Evolutionary conservation across 2,888 invertebrate species (phyloP), one percentile per base, ranked within the genome.

Genomic region (Asteroscopus sphinx): DNA sequence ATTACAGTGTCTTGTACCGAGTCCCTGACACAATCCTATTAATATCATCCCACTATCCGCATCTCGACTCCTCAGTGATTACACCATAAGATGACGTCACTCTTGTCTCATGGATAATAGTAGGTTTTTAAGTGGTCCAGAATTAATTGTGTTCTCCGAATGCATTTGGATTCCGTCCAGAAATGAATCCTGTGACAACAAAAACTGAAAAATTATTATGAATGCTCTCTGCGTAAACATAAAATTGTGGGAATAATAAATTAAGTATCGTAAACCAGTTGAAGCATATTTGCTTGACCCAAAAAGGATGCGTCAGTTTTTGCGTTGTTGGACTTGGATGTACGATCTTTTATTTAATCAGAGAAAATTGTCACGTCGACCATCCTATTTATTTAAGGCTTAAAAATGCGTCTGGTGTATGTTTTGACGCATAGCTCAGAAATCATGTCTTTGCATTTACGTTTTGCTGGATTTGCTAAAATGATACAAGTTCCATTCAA

Each of bases 81-180:
- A 58, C 73, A 54, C 51, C 59, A 69, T 64, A 35, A n/a, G 3
- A 21, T 77, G 72, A 69, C 66, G 72, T 73, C 71, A 76, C 6
- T 0, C 1, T 16, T 35, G 60, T 57, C 36, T 62, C 58, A 54
- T 28, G 52, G 48, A 47, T 25, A 59, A 62, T 55, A 53, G 30
- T 39, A 41, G 13, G n/a, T 57, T 61, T 61, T 68, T 59, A 66
- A 66, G 62, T 61, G 63, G 45, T 55, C 51, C 41, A 17, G 32
- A 55, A 61, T 60, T 68, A 65, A 68, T 60, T 57, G 17, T 59
- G 53, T 80, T 75, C 76, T 11, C 36, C 45, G 75, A 79, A 79
- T 81, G 82, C 80, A 78, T 78, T 82, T 82, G 82, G 81, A 71
- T 42, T 17, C 9, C 30, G 13, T 74, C 84, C 81, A 83, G 71